Conservation (phyloP, 2,888 invertebrate species). For the Synanthedon tipuliformis region DNA sequence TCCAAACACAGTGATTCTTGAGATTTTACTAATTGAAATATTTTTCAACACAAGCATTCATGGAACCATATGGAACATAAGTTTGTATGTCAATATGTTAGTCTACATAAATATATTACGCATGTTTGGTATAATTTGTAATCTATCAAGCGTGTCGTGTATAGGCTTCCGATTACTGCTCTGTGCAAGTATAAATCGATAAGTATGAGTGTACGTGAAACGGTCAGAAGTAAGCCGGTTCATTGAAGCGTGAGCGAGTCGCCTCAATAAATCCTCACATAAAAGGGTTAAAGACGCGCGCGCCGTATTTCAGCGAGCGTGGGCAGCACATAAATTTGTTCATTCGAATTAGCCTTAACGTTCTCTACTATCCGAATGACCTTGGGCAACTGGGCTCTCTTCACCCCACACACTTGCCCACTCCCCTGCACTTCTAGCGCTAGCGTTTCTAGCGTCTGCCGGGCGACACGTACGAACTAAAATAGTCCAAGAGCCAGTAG, state of each 20-base stretch:
- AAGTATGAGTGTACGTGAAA: slow-evolving; percentile 47
- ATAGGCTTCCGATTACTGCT: slow-evolving; percentile 26
- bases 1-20: too few relatives aligned
- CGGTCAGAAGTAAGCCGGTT: slow-evolving; percentile 30
- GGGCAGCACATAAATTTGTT: slow-evolving; percentile 58
- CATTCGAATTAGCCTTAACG: slow-evolving; percentile 54
- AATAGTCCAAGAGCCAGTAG: too few relatives aligned
- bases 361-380: too few relatives aligned
- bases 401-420: too few relatives aligned
- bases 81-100: neutral
- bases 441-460: too few relatives aligned
- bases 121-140: slow-evolving; percentile 19
- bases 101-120: slow-evolving; percentile 1
- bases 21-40: slow-evolving; percentile 44
- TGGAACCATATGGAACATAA: too few relatives aligned
- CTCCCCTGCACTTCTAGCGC: too few relatives aligned
- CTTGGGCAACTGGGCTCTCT: too few relatives aligned
- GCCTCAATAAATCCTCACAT: slow-evolving; percentile 57
- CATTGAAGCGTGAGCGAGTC: slow-evolving; percentile 46
- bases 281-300: slow-evolving; percentile 58
- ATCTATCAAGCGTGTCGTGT: slow-evolving; percentile 28
- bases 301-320: slow-evolving; percentile 56
- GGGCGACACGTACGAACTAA: too few relatives aligned
- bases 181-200: slow-evolving; percentile 45
- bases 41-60: slow-evolving; percentile 1